A percentile compares a stretch with the other conserved stretches of the same genome.
phyloP scores from a whole-genome alignment of 2,888 invertebrate genomes.

The Drosophila cognata region DNA sequence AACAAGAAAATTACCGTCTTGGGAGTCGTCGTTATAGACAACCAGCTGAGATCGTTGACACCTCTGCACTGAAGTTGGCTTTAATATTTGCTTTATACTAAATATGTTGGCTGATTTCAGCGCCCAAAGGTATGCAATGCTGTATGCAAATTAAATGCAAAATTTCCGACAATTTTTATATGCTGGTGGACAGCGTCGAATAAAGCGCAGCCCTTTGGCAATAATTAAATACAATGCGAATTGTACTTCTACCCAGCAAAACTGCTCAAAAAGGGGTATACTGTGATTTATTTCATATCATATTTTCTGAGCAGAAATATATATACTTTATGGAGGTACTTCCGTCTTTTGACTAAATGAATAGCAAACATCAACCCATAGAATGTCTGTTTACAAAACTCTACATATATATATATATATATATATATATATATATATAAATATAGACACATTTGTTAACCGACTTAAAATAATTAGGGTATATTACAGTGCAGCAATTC shows the following conservation, averaged over 20 bases:
- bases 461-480: background rate
- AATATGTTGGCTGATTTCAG: constrained; percentile 10
- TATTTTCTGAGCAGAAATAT: background rate
- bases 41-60: constrained; percentile 52
- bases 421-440: no score
- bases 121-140: constrained; percentile 35
- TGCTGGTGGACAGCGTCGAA: constrained; percentile 27
- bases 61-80: constrained; percentile 23
- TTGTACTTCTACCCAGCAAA: constrained; percentile 31
- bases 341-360: background rate
- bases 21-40: constrained; percentile 49
- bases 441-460: background rate
- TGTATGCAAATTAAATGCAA: constrained; percentile 56
- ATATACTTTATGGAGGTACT: background rate
- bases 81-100: constrained; percentile 28
- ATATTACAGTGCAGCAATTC: constrained; percentile 1
- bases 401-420: background rate
- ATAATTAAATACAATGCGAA: constrained; percentile 74
- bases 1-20: constrained; percentile 48
- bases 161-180: constrained; percentile 20
- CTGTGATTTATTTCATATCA: no score
- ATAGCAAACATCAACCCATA: background rate
- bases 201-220: constrained; percentile 52
- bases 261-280: background rate
- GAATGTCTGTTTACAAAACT: background rate